These are phyloP conservation scores for Eutrigla gurnardus DNA, from an alignment of 2,797 vertebrate genomes.

Conservation along the genomic window DNA sequence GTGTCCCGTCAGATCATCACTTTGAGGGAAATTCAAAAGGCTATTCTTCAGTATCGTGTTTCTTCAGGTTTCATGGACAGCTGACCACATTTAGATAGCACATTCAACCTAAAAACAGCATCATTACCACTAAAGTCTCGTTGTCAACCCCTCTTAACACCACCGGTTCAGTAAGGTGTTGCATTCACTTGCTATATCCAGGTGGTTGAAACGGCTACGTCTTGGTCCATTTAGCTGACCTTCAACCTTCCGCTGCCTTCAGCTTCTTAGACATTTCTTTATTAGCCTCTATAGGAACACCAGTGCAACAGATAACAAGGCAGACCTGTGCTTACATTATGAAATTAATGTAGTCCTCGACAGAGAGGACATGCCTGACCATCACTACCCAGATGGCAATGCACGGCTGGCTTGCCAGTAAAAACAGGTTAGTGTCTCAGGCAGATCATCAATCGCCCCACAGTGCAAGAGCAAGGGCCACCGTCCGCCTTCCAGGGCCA, in stretches of 20 bases:
- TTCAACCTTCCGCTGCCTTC: not conserved
- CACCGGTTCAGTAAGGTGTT: not conserved
- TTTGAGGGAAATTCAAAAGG: conserved; percentile 3
- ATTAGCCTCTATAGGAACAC: not conserved
- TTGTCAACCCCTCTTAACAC: not conserved
- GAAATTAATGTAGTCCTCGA: conserved; percentile 28
- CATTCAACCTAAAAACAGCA: not conserved
- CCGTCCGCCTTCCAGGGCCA: conserved; percentile 44
- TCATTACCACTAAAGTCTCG: not conserved
- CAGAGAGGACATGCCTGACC: conserved; percentile 16
- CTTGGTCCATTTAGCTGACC: conserved; percentile 1
- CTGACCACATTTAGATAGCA: not conserved
- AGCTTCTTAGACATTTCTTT: conserved; percentile 7
- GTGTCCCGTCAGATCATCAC: conserved; percentile 1
- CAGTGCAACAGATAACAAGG: not conserved
- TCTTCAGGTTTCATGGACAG: not conserved
- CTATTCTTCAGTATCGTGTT: conserved; percentile 3
- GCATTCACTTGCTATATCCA: not conserved
- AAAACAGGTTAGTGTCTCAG: conserved; percentile 73
- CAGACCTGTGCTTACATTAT: conserved; percentile 52
- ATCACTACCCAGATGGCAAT: conserved; percentile 37
- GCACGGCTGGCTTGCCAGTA: conserved; percentile 32
- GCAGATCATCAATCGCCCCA: conserved; percentile 72
- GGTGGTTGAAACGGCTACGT: not conserved
- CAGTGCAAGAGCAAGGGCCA: conserved; percentile 42